phyloP scores from a whole-genome alignment of 1,140 invertebrate genomes.

The Eupeodes corollae region DNA sequence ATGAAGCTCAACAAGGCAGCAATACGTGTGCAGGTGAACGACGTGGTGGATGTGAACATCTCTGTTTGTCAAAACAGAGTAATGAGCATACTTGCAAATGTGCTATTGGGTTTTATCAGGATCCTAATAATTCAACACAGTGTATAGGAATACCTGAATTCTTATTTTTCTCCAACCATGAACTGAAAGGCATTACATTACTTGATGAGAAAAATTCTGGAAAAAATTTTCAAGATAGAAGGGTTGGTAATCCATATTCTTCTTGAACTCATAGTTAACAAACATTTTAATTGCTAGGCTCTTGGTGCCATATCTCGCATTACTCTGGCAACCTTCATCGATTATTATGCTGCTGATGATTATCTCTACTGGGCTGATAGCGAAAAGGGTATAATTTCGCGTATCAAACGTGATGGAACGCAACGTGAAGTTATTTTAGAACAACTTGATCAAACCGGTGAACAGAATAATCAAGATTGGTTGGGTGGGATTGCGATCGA shows the following conservation, averaged over 20 bases:
- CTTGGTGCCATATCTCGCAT: slow-evolving; percentile 68
- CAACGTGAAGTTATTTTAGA: slow-evolving; percentile 45
- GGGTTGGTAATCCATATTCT: slow-evolving; percentile 11
- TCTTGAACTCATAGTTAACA: background rate
- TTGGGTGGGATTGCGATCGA: slow-evolving; percentile 59
- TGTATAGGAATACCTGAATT: slow-evolving; percentile 51
- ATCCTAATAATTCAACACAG: slow-evolving; percentile 38
- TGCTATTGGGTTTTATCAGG: slow-evolving; percentile 56
- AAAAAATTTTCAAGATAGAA: slow-evolving; percentile 9
- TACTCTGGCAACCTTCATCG: slow-evolving; percentile 60
- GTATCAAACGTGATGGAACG: slow-evolving; percentile 68
- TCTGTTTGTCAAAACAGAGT: slow-evolving; percentile 59
- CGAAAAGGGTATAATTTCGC: slow-evolving; percentile 59
- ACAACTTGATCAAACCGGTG: slow-evolving; percentile 40
- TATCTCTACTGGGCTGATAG: slow-evolving; percentile 72
- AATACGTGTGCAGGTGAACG: slow-evolving; percentile 44
- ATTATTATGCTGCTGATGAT: slow-evolving; percentile 59
- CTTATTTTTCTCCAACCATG: slow-evolving; percentile 66
- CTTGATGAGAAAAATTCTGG: slow-evolving; percentile 17
- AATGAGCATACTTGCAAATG: slow-evolving; percentile 55
- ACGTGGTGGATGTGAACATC: slow-evolving; percentile 58
- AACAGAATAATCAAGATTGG: slow-evolving; percentile 30
- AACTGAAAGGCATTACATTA: slow-evolving; percentile 58
- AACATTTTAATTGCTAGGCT: slow-evolving; percentile 30
- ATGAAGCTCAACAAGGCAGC: slow-evolving; percentile 43